phyloP scores from a whole-genome alignment of 2,797 vertebrate genomes.

The Megaceryle alcyon region DNA sequence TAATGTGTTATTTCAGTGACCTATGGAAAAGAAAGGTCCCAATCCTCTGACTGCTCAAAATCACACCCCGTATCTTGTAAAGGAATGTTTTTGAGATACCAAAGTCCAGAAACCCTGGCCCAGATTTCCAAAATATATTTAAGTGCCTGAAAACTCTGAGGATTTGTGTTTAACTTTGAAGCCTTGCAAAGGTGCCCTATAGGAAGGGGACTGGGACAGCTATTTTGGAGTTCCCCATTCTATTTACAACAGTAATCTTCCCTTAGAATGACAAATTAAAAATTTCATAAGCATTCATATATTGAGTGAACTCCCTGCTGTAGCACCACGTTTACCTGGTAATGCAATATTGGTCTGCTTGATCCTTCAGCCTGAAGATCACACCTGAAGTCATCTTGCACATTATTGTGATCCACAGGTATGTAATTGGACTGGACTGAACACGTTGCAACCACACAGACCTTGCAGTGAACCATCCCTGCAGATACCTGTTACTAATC shows the following conservation, averaged over 20 bases:
- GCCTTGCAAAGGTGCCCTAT: not conserved
- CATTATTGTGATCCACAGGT: constrained; percentile 5
- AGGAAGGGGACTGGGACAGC: not conserved
- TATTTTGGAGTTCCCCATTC: not conserved
- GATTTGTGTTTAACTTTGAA: not conserved
- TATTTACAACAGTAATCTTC: not conserved
- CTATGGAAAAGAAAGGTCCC: not conserved
- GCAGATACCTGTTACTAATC: not conserved
- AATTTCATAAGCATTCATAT: not conserved
- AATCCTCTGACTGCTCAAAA: not conserved
- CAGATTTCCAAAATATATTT: not conserved
- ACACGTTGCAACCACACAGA: not conserved
- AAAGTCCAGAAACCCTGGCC: not conserved
- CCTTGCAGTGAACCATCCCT: not conserved
- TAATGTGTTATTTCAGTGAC: not conserved
- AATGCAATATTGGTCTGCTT: not conserved
- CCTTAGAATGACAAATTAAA: not conserved
- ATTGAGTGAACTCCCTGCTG: not conserved
- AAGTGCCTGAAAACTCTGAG: not conserved
- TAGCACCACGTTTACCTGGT: not conserved
- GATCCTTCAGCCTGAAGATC: constrained; percentile 9
- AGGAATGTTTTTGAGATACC: not conserved
- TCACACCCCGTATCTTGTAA: not conserved
- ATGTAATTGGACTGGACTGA: not conserved
- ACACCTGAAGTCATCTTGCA: not conserved